phyloP scores from a whole-genome alignment of 2,888 invertebrate genomes.

The Teleogryllus oceanicus region DNA sequence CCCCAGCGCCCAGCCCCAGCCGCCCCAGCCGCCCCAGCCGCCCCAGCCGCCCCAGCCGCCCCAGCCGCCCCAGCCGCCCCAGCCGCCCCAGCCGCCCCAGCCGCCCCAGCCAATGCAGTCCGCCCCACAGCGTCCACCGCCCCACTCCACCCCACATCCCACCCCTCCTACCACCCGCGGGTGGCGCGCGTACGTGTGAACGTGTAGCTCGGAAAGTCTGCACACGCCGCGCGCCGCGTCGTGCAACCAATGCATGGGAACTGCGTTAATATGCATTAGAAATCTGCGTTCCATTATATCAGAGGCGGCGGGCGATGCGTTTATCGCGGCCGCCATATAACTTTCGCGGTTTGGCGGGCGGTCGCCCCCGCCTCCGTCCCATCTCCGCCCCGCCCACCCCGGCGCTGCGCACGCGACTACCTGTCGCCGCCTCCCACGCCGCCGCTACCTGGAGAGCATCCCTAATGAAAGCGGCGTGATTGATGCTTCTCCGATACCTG shows the following conservation, averaged over 20 bases:
- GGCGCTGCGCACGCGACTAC: background rate
- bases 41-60: too few species aligned
- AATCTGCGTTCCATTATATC: slow-evolving; percentile 3
- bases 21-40: too few species aligned
- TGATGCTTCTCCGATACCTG: background rate
- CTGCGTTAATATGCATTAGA: slow-evolving; percentile 18
- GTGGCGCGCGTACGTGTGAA: too few species aligned
- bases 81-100: too few species aligned
- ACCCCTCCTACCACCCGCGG: too few species aligned
- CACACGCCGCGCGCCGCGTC: background rate
- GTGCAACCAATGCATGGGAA: background rate
- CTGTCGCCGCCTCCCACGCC: background rate
- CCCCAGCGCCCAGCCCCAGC: too few species aligned
- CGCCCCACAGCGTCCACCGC: too few species aligned
- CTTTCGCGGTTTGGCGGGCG: background rate
- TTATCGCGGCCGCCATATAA: background rate
- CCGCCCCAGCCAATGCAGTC: too few species aligned
- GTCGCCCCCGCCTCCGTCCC: background rate
- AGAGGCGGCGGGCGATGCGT: background rate
- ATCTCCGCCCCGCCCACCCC: background rate
- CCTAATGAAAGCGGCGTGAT: background rate
- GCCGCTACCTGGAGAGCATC: background rate
- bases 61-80: too few species aligned
- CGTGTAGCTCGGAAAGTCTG: background rate
- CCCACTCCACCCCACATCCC: too few species aligned